Conservation (phyloP, 2,113 vertebrate species). For the Pomatorhinus ruficollis region DNA sequence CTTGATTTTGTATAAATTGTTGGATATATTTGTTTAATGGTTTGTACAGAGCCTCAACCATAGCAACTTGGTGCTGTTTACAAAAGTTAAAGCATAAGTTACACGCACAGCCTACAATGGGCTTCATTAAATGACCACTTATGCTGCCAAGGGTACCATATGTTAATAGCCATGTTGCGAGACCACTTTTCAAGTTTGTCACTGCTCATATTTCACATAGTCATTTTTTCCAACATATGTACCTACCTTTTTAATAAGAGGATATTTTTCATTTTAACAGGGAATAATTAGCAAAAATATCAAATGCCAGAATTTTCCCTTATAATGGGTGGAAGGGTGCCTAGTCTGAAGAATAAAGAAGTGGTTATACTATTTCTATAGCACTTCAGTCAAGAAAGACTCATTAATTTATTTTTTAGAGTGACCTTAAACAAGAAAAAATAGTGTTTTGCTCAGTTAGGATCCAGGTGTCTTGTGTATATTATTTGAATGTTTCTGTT, state of each 20-base stretch:
- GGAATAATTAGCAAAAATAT: neutral
- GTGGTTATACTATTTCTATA: neutral
- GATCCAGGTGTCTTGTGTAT: neutral
- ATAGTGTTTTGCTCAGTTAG: neutral
- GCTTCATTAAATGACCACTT: constrained; percentile 22
- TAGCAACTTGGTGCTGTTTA: constrained; percentile 41
- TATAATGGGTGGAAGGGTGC: neutral
- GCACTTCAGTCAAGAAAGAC: neutral
- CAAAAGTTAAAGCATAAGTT: constrained; percentile 26
- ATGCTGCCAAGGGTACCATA: neutral
- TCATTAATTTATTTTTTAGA: neutral
- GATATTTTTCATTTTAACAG: neutral
- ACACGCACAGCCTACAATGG: neutral
- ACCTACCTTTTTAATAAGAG: neutral
- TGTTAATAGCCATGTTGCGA: neutral
- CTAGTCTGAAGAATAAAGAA: neutral
- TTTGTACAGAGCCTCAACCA: neutral
- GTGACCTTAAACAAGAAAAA: neutral
- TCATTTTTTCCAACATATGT: neutral
- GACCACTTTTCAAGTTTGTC: neutral
- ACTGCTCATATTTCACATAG: neutral
- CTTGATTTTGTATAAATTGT: constrained; percentile 34
- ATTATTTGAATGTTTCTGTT: neutral
- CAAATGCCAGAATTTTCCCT: neutral
- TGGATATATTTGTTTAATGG: constrained; percentile 47